Conservation (phyloP, 2,888 invertebrate species). For the Argyra leucocephala region DNA sequence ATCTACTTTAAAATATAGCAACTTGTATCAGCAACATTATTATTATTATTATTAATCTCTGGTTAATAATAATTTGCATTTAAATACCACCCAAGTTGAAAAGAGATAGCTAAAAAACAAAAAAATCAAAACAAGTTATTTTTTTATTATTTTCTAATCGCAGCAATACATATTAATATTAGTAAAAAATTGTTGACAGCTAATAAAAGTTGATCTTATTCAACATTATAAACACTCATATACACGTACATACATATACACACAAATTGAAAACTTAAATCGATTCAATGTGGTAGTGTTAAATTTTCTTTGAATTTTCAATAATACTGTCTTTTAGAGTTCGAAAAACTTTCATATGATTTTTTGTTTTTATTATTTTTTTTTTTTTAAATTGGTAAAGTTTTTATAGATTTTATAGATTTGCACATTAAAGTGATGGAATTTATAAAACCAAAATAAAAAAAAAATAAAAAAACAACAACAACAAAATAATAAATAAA, state of each 20-base stretch:
- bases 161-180: slow-evolving; percentile 16
- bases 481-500: not conserved
- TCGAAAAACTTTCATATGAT: too few relatives aligned
- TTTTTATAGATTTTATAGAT: too few relatives aligned
- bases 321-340: too few relatives aligned
- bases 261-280: not conserved
- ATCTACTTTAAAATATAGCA: too few relatives aligned
- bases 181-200: slow-evolving; percentile 17
- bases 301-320: too few relatives aligned
- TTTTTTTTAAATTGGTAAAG: not conserved
- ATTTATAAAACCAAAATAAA: too few relatives aligned
- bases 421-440: too few relatives aligned
- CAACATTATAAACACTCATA: not conserved
- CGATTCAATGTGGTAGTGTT: too few relatives aligned
- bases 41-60: too few relatives aligned
- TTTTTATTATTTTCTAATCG: slow-evolving; percentile 10
- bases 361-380: too few relatives aligned
- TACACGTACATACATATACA: not conserved
- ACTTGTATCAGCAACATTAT: too few relatives aligned
- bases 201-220: slow-evolving; percentile 22
- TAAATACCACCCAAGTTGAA: not conserved
- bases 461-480: not conserved
- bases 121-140: not conserved
- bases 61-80: too few relatives aligned
- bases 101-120: not conserved